A percentile compares a stretch with the other conserved stretches of the same genome.
Conservation (phyloP, 2,888 invertebrate species). For the Drosophila nr. medialis region DNA sequence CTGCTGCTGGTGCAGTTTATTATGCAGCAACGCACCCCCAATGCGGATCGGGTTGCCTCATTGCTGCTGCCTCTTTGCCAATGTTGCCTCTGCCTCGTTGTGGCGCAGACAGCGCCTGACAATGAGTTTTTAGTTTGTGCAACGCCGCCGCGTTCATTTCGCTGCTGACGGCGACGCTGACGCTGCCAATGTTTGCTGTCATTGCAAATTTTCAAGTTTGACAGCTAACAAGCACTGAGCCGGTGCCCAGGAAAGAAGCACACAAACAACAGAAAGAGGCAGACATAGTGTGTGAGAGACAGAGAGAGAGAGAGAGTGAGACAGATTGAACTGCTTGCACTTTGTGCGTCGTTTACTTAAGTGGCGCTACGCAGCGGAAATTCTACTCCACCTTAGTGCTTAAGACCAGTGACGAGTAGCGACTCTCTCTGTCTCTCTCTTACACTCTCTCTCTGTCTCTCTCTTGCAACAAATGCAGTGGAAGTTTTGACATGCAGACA, state of each 20-base stretch:
- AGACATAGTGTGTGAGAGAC: slow-evolving; percentile 1
- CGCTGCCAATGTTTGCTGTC: slow-evolving; percentile 82
- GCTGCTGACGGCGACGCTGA: slow-evolving; percentile 49
- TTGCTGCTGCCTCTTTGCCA: slow-evolving; percentile 4
- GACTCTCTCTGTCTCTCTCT: not conserved
- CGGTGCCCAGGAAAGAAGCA: slow-evolving; percentile 35
- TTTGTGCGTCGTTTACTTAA: slow-evolving; percentile 70
- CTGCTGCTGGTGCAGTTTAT: slow-evolving; percentile 61
- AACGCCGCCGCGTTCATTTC: slow-evolving; percentile 58
- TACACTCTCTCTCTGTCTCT: not conserved
- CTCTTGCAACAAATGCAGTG: slow-evolving; percentile 46
- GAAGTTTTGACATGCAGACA: slow-evolving; percentile 47
- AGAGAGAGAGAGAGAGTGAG: slow-evolving; percentile 3
- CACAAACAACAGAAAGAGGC: slow-evolving; percentile 4
- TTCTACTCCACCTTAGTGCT: slow-evolving; percentile 20
- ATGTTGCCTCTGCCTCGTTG: slow-evolving; percentile 40
- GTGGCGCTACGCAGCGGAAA: slow-evolving; percentile 71
- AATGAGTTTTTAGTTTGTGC: slow-evolving; percentile 79
- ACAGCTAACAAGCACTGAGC: slow-evolving; percentile 81
- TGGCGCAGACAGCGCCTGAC: slow-evolving; percentile 73
- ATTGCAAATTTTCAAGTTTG: slow-evolving; percentile 84
- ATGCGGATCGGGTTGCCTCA: slow-evolving; percentile 60
- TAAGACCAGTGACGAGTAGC: slow-evolving; percentile 43
- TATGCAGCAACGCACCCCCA: slow-evolving; percentile 79
- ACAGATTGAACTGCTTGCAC: slow-evolving; percentile 20